Evolutionary conservation across 1,140 invertebrate species (phyloP).

Genomic region (Trissolcus basalis): DNA sequence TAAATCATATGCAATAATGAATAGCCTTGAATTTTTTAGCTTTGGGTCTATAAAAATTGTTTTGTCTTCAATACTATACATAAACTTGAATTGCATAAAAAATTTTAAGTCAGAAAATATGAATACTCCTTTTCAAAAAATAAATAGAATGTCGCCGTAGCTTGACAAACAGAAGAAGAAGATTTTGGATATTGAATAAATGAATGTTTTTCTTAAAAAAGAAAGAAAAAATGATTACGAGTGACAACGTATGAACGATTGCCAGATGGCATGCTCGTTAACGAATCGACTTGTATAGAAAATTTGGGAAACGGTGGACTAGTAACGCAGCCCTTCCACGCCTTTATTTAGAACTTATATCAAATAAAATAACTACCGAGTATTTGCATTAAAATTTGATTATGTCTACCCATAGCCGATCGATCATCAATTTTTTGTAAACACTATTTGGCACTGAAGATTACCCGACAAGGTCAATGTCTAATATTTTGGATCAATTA

Average conservation of each 20-base stretch:
- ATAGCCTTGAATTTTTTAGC: conserved; percentile 71
- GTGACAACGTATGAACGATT: not conserved
- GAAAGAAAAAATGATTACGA: not conserved
- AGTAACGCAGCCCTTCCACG: conserved; percentile 54
- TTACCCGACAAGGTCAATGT: not conserved
- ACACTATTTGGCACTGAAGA: conserved; percentile 22
- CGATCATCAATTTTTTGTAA: not conserved
- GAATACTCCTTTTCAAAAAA: too few species aligned
- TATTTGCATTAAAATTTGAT: conserved; percentile 45
- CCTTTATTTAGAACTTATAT: conserved; percentile 15
- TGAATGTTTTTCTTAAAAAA: too few species aligned
- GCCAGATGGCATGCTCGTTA: not conserved
- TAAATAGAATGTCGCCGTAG: too few species aligned
- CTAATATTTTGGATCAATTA: not conserved
- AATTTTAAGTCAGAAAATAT: too few species aligned
- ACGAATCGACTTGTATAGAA: conserved; percentile 6
- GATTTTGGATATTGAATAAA: conserved; percentile 26
- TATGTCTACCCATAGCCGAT: conserved; percentile 17
- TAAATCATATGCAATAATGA: conserved; percentile 66
- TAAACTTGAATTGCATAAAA: conserved; percentile 16
- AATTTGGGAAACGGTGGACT: conserved; percentile 57
- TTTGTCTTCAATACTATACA: conserved; percentile 34
- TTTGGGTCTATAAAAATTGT: too few species aligned
- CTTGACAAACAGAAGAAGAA: not conserved
- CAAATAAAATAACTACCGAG: conserved; percentile 38